These are phyloP conservation scores for Sporophila hypoxantha DNA, from an alignment of 2,113 vertebrate species.

Conservation along the genomic window DNA sequence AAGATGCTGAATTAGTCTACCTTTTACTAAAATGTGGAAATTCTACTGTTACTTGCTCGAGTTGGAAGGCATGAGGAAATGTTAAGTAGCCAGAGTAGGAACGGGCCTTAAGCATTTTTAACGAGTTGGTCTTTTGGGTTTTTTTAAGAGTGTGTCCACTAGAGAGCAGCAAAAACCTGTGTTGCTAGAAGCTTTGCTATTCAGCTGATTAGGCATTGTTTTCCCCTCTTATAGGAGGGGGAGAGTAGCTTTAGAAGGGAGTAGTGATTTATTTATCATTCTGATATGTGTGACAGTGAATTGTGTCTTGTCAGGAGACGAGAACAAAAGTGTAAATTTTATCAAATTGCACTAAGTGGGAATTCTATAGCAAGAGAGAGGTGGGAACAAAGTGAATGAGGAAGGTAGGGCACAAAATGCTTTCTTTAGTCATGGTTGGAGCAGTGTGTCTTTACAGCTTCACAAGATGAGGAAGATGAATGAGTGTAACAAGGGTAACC, in stretches of 20 bases:
- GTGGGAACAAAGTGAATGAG: neutral
- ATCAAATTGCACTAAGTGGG: neutral
- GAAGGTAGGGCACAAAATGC: neutral
- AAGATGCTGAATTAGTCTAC: neutral
- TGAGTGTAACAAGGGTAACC: neutral
- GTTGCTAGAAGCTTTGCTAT: neutral
- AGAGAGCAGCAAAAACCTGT: conserved; percentile 22
- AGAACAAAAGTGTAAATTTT: too few relatives aligned
- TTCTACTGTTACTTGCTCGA: neutral
- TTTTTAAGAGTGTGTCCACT: neutral
- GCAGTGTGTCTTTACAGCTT: neutral
- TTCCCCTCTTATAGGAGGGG: neutral
- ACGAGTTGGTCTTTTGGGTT: neutral
- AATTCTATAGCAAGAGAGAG: neutral
- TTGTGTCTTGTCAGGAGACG: neutral
- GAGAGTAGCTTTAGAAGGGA: neutral
- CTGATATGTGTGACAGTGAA: accelerated
- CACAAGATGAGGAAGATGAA: neutral
- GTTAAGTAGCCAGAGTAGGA: neutral
- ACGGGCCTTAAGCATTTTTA: neutral
- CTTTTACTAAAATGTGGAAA: neutral
- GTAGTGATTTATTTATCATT: neutral
- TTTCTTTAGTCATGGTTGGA: neutral
- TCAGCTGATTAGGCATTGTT: neutral
- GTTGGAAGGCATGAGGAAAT: neutral